Conservation (phyloP, 2,113 vertebrate species). For the Microcebus tavaratra region DNA sequence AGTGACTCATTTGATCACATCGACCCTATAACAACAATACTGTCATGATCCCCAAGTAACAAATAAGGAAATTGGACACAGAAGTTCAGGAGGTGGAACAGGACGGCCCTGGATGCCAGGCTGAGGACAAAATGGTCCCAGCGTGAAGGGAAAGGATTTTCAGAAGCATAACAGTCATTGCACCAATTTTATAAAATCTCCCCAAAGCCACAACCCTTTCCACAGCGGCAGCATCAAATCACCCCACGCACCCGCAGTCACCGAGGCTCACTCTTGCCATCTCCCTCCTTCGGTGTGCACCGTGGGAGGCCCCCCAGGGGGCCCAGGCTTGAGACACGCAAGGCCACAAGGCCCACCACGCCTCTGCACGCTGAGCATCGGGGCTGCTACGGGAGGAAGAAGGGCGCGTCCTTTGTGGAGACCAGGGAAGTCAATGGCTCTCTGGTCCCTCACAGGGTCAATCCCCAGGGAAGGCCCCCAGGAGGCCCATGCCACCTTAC, state of each 20-base stretch:
- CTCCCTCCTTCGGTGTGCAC: not conserved
- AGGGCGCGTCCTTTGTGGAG: not conserved
- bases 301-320: rapidly evolving
- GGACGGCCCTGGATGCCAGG: not conserved
- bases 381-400: not conserved
- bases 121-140: not conserved
- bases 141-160: not conserved
- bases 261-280: rapidly evolving
- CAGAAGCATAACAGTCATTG: not conserved
- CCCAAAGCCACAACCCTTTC: not conserved
- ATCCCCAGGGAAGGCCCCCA: not conserved
- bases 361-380: rapidly evolving
- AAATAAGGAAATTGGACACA: not conserved
- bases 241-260: too few relatives aligned
- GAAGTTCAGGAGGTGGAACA: not conserved
- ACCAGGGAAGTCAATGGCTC: not conserved
- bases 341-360: rapidly evolving
- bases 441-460: not conserved
- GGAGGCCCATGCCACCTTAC: not conserved
- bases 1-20: not conserved
- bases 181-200: not conserved
- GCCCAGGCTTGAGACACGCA: not conserved
- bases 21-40: not conserved
- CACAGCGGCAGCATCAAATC: not conserved
- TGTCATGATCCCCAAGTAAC: not conserved